Conservation (phyloP, 2,797 vertebrate genomes). For the Zonotrichia albicollis region DNA sequence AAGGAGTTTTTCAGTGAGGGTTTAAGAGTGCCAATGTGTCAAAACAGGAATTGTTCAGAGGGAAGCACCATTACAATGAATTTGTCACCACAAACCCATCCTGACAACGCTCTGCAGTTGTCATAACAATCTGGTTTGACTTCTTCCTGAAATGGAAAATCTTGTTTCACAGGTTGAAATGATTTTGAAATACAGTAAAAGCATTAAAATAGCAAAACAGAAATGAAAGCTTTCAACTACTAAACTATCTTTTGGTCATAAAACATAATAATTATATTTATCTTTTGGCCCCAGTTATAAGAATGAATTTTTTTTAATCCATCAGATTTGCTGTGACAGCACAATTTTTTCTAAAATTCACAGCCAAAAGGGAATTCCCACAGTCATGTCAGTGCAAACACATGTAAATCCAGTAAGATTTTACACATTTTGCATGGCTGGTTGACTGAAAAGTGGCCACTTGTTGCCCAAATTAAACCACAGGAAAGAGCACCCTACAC, state of each 20-base stretch:
- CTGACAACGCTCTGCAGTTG: conserved; percentile 41
- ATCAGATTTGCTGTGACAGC: neutral
- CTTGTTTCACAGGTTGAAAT: conserved; percentile 30
- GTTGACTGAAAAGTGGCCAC: neutral
- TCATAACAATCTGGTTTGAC: conserved; percentile 36
- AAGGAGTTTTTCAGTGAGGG: neutral
- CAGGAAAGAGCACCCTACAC: neutral
- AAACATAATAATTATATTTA: neutral
- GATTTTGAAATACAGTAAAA: neutral
- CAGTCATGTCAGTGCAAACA: neutral
- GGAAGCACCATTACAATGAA: conserved; percentile 19
- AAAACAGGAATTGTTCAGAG: conserved; percentile 21
- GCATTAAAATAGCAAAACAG: neutral
- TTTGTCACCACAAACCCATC: conserved; percentile 39
- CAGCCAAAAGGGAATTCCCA: neutral
- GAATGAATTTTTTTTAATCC: neutral
- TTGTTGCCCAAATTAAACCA: neutral
- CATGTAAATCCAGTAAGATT: neutral
- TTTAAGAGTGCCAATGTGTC: neutral
- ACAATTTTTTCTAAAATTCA: neutral
- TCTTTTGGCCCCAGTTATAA: neutral
- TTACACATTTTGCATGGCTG: neutral
- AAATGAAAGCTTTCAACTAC: neutral
- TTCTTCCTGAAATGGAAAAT: conserved; percentile 40
- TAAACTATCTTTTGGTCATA: neutral